Conservation (phyloP, 2,888 invertebrate species). For the Latheticus oryzae region DNA sequence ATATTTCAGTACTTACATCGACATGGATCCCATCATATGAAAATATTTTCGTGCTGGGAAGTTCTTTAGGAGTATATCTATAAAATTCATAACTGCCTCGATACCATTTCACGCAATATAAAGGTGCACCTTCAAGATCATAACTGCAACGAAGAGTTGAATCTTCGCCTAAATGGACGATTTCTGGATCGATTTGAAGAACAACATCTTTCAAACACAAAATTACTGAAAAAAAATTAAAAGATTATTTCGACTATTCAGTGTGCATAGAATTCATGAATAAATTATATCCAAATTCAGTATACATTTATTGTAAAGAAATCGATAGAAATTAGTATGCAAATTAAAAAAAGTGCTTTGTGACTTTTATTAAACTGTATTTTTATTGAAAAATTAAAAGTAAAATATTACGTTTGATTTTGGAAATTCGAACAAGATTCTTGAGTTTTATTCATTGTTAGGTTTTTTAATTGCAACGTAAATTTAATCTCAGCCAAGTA, state of each 20-base stretch:
- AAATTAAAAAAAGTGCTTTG: conserved; percentile 24
- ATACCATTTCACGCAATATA: conserved; percentile 90
- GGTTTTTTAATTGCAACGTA: neutral
- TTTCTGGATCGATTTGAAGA: conserved; percentile 76
- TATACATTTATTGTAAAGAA: conserved; percentile 5
- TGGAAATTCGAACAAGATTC: too few relatives aligned
- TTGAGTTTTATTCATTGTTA: neutral
- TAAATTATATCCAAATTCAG: conserved; percentile 12
- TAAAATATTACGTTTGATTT: neutral
- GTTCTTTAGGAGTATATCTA: conserved; percentile 81
- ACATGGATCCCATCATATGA: conserved; percentile 80
- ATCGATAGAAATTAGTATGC: conserved; percentile 22
- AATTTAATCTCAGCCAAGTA: too few relatives aligned
- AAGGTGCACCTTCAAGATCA: conserved; percentile 79
- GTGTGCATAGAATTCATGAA: conserved; percentile 16
- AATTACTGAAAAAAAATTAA: conserved; percentile 66
- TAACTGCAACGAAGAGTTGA: conserved; percentile 80
- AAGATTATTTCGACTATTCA: conserved; percentile 12
- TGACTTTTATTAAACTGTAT: neutral
- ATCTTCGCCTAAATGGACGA: conserved; percentile 77
- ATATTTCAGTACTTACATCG: conserved; percentile 78
- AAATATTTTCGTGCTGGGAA: conserved; percentile 79
- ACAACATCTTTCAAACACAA: conserved; percentile 78
- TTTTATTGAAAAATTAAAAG: neutral
- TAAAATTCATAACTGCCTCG: conserved; percentile 86